Conservation (phyloP, 2,888 invertebrate genomes). For the Drosophila putrida region DNA sequence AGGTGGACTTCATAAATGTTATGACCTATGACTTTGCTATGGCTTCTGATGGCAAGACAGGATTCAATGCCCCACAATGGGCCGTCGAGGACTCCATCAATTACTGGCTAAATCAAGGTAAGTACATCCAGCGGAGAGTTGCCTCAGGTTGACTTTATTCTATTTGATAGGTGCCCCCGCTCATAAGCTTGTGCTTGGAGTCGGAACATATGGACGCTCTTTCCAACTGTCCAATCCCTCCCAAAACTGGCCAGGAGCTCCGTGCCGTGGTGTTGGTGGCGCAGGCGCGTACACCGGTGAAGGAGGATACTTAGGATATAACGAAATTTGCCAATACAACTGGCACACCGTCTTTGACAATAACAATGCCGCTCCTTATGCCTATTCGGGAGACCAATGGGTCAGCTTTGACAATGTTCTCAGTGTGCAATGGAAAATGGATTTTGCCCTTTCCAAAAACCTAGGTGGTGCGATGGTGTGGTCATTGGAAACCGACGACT, state of each 20-base stretch:
- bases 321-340: constrained; percentile 88
- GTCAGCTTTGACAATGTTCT: constrained; percentile 95
- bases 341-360: constrained; percentile 74
- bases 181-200: constrained; percentile 93
- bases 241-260: constrained; percentile 66
- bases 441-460: constrained; percentile 92
- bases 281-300: constrained; percentile 87
- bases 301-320: constrained; percentile 89
- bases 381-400: constrained; percentile 94
- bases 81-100: constrained; percentile 93
- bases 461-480: constrained; percentile 89
- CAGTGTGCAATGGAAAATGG: constrained; percentile 92
- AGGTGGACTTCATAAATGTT: constrained; percentile 68
- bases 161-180: constrained; percentile 86
- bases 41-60: constrained; percentile 63
- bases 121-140: not conserved
- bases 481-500: constrained; percentile 96
- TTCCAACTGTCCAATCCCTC: constrained; percentile 89
- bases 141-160: not conserved
- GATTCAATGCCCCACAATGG: constrained; percentile 65
- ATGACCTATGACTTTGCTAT: constrained; percentile 74
- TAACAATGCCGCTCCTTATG: constrained; percentile 89
- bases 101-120: constrained; percentile 93
- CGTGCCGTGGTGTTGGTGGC: constrained; percentile 57
- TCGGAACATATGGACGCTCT: constrained; percentile 94